Evolutionary conservation across 2,113 vertebrate genomes (phyloP).

Genomic region (Otis tarda): DNA sequence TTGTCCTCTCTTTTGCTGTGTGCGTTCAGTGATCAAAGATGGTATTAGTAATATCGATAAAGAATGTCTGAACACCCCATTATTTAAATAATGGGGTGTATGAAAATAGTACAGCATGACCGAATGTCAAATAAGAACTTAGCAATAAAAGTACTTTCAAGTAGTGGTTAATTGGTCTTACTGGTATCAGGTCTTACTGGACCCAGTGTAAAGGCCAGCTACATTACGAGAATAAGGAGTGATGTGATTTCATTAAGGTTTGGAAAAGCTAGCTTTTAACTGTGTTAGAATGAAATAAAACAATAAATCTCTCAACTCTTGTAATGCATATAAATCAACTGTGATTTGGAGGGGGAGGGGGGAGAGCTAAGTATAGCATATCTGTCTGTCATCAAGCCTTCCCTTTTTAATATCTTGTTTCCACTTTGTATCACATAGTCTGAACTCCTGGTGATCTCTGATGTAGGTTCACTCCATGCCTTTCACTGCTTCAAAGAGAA

Average conservation of each 20-base stretch:
- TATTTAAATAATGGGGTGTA: background rate
- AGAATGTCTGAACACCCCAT: background rate
- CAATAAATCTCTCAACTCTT: background rate
- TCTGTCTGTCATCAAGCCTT: background rate
- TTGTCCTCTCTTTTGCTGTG: background rate
- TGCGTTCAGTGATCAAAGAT: background rate
- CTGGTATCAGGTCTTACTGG: background rate
- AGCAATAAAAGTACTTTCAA: background rate
- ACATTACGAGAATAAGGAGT: background rate
- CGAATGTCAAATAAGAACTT: background rate
- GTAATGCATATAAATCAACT: background rate
- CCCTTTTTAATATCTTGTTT: background rate
- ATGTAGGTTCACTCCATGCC: background rate
- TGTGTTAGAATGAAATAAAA: background rate
- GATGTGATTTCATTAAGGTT: background rate
- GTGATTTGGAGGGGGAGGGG: background rate
- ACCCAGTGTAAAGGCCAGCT: background rate
- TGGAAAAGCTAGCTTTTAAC: background rate
- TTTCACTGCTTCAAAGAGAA: constrained; percentile 3
- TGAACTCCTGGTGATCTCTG: background rate
- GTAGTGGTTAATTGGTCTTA: background rate
- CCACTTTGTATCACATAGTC: background rate
- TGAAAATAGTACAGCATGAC: background rate
- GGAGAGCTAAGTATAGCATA: background rate
- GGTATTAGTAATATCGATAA: background rate